phyloP scores from a whole-genome alignment of 1,140 invertebrate genomes.

The Zaprionus capensis region DNA sequence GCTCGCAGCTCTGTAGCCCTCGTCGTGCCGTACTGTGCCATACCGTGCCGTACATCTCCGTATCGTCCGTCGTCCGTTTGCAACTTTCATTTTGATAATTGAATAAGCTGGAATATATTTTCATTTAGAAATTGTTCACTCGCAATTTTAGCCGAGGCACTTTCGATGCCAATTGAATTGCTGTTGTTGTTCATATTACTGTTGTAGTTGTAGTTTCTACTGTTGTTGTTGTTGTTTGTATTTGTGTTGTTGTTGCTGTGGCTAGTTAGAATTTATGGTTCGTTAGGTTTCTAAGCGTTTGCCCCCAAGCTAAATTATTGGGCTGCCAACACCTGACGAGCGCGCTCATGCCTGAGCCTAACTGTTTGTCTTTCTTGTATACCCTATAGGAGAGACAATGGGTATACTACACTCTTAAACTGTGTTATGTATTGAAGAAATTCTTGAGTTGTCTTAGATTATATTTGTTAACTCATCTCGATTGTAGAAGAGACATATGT shows the following conservation, averaged over 20 bases:
- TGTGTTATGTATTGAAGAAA: background rate
- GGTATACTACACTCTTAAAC: background rate
- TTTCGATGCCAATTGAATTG: slow-evolving; percentile 48
- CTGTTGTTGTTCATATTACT: background rate
- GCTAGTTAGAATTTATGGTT: slow-evolving; percentile 56
- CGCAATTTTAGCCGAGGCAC: slow-evolving; percentile 48
- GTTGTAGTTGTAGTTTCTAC: slow-evolving; percentile 7
- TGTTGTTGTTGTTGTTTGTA: slow-evolving; percentile 42
- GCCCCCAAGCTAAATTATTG: slow-evolving; percentile 69
- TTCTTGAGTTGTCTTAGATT: too few species aligned
- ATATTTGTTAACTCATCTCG: too few species aligned
- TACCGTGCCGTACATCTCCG: background rate
- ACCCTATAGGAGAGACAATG: background rate
- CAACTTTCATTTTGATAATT: slow-evolving; percentile 63
- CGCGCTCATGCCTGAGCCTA: slow-evolving; percentile 35
- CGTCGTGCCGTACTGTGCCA: background rate
- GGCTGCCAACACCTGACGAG: slow-evolving; percentile 57
- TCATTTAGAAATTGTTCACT: slow-evolving; percentile 66
- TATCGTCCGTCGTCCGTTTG: slow-evolving; percentile 4
- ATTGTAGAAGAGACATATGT: too few species aligned
- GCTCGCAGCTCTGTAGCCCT: slow-evolving; percentile 20
- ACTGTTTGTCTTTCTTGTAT: slow-evolving; percentile 37
- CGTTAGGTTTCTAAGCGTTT: slow-evolving; percentile 70
- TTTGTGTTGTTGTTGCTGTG: slow-evolving; percentile 33
- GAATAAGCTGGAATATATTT: slow-evolving; percentile 57